Evolutionary conservation across 2,888 invertebrate species (phyloP).

Genomic region (Caenorhabditis macrosperma): DNA sequence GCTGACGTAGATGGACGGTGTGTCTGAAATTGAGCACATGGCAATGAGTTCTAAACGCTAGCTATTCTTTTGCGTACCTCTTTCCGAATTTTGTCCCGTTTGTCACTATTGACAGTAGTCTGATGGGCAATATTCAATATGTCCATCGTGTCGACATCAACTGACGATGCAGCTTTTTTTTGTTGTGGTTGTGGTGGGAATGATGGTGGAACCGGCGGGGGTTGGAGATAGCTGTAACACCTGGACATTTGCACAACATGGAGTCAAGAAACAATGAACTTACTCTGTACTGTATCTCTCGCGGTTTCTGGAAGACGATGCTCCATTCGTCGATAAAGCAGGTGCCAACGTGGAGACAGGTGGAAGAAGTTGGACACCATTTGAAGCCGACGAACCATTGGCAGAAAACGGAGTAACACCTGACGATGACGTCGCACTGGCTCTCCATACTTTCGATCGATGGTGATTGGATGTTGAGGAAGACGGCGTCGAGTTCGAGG

Average conservation of each 20-base stretch:
- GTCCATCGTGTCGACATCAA: neutral
- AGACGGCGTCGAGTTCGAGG: neutral
- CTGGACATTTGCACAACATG: neutral
- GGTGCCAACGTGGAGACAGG: neutral
- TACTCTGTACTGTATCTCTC: neutral
- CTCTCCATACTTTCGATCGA: neutral
- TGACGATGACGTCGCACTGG: neutral
- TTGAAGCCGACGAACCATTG: neutral
- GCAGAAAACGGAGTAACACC: too few relatives aligned
- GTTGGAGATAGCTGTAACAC: constrained; percentile 1
- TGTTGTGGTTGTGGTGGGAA: neutral
- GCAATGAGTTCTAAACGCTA: neutral
- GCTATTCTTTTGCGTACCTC: neutral
- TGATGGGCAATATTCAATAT: constrained; percentile 26
- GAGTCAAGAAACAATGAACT: neutral
- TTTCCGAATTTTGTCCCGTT: too few relatives aligned
- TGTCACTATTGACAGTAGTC: constrained; percentile 25
- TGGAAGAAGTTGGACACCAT: neutral
- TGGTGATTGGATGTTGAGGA: neutral
- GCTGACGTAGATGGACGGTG: neutral
- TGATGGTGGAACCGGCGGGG: constrained; percentile 15
- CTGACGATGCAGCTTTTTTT: neutral
- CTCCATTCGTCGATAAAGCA: neutral
- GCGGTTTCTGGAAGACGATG: neutral
- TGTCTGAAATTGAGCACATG: neutral